Conservation (phyloP, 2,888 invertebrate genomes). For the Terebella lapidaria region DNA sequence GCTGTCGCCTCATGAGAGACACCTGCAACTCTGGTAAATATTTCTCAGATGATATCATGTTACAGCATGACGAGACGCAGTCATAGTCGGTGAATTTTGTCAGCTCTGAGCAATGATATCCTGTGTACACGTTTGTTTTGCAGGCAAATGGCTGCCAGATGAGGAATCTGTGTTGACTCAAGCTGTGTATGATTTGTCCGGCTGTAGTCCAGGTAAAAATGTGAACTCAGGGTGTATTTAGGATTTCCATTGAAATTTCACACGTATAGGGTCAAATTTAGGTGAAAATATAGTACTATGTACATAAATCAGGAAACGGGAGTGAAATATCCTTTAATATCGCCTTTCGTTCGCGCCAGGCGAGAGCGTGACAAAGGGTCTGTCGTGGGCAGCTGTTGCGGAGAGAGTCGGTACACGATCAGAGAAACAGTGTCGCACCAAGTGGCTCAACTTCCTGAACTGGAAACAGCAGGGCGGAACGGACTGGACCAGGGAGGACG, state of each 20-base stretch:
- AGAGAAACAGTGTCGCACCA: constrained; percentile 57
- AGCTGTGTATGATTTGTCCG: constrained; percentile 53
- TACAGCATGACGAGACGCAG: too few species aligned
- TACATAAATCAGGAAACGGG: too few species aligned
- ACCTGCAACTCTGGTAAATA: constrained; percentile 53
- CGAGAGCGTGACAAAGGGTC: constrained; percentile 51
- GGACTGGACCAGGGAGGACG: constrained; percentile 55
- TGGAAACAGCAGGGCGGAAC: constrained; percentile 56
- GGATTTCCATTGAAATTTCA: not conserved
- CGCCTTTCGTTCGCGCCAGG: too few species aligned
- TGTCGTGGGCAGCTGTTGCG: constrained; percentile 54
- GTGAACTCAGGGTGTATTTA: too few species aligned
- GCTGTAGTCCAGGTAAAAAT: constrained; percentile 43
- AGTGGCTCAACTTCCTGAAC: constrained; percentile 57
- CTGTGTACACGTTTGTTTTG: not conserved
- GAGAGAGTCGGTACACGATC: constrained; percentile 53
- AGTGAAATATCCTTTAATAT: too few species aligned
- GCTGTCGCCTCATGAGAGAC: constrained; percentile 55
- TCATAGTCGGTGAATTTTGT: not conserved
- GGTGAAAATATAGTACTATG: too few species aligned
- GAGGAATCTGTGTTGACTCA: constrained; percentile 53
- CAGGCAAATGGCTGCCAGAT: constrained; percentile 54
- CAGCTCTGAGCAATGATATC: not conserved
- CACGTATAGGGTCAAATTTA: too few species aligned
- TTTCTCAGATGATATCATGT: too few species aligned